Percentiles rank a stretch among this genome's conserved stretches.
These are phyloP conservation scores for Zosterops japonicus DNA, from an alignment of 2,113 vertebrate genomes.

Conservation along the genomic window DNA sequence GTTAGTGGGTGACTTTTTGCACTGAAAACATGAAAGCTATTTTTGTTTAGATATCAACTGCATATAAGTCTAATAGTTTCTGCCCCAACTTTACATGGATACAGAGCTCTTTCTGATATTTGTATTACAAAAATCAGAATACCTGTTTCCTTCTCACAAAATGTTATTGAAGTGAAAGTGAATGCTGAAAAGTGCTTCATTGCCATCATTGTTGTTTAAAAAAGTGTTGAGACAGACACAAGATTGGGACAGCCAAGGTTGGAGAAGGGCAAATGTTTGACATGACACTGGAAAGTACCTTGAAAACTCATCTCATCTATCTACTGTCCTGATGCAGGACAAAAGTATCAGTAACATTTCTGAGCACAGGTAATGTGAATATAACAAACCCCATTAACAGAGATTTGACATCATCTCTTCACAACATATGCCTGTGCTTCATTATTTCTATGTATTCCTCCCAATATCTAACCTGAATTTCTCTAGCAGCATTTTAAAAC, in stretches of 20 bases:
- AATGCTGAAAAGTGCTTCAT: background rate
- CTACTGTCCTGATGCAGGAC: background rate
- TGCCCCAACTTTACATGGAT: background rate
- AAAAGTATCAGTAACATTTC: background rate
- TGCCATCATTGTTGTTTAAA: background rate
- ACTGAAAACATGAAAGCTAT: background rate
- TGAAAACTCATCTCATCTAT: background rate
- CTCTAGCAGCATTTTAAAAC: background rate
- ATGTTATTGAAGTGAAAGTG: background rate
- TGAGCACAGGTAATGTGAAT: background rate
- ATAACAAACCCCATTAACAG: background rate
- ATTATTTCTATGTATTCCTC: background rate
- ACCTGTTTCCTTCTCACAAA: background rate
- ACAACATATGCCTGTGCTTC: background rate
- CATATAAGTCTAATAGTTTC: background rate
- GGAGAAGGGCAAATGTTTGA: background rate
- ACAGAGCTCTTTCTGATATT: background rate
- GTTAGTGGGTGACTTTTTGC: background rate
- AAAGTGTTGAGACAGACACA: background rate
- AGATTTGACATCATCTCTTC: background rate
- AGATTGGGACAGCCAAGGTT: background rate
- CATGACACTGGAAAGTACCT: background rate
- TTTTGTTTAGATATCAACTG: slow-evolving; percentile 1
- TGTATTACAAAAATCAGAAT: background rate
- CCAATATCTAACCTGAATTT: background rate